Base-by-base conservation (phyloP, 2,888 invertebrate genomes). In the Argyresthia albistria region DNA sequence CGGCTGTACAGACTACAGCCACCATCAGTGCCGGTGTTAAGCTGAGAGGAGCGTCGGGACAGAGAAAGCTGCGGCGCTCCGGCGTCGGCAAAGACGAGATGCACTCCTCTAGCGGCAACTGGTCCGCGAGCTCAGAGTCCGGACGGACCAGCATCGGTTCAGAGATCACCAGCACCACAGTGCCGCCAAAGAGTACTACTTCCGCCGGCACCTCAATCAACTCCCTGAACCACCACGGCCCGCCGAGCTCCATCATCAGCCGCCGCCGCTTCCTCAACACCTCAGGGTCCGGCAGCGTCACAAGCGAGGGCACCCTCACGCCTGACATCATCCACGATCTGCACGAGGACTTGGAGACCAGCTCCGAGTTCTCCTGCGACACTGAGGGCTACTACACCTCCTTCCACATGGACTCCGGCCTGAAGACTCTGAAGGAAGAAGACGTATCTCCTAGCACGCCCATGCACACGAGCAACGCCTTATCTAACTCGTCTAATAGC, bases 301-400 rank as follows among this genome's bases (percentile, higher is more conserved):
- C 95, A 1, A 95, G 95, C 62, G 95, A 95, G 78, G 95, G 95
- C 25, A 95, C 95, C 4, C 84, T 95, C 37, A 95, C 95, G 1
- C 95, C 95, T 50, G 93, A 96, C 77, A 92, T 94, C 50, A 94
- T 93, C 57, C 92, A 93, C 63, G 92, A 95, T 71, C 88, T 93
- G 58, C 91, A 93, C 59, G 95, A 95, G 73, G 96, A 96, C 70
- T 91, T 93, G 51, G 96, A 96, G 80, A 95, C 94, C 0, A 94
- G 95, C 62, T 97, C 97, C 0, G 95, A 96, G 55, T 97, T 97
- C 76, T 97, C 97, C 1, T 96, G 97, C 70, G 98, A 98, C 70
- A 97, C 97, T 1, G 98, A 98, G 80, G 98, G 98, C 8, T 98
- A 98, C 76, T 98, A 97, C 75, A 98, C 98, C 0, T 97, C 97